Evolutionary conservation across 2,797 vertebrate genomes (phyloP), one percentile per base, ranked within the genome.

Genomic region (Cossypha niveicapilla): DNA sequence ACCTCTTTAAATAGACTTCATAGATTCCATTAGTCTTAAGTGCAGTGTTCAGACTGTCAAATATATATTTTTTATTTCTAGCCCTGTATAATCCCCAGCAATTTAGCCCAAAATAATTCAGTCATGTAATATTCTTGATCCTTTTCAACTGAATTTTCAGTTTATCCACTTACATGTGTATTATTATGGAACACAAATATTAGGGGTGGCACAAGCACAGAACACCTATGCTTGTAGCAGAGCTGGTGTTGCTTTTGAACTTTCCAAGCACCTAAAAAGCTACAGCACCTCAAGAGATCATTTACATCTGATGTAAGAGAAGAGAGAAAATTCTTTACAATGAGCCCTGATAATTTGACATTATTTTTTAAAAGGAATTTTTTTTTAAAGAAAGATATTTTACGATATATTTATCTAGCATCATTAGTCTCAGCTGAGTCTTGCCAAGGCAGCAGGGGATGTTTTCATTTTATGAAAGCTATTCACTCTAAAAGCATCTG

Each of bases 1-100:
- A 76, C 5, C 24, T 73, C 71, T 71, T 92, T 60, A 96, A 94
- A 94, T 93, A 95, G 60, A 70, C 56, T 66, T 73, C 35, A 63
- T 60, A 63, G 47, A 94, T 94, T 92, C 86, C 93, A 35, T 45
- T 65, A 62, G 42, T 65, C 82, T 90, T 77, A 77, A 88, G 14
- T 39, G 35, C 58, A 42, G 39, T 41, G 37, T 50, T 88, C 70
- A 78, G 60, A 48, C 22, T 70, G 37, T 39, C 67, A 81, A 86
- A 93, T 67, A 67, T 30, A 28, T 41, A 25, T 30, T 70, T 75
- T 81, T 4, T 79, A 92, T 94, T 94, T 94, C 60, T 67, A 92
- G 74, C 25, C 42, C 48, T 60, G 12, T 53, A 60, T 94, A 93
- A 95, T 90, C 79, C 86, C 8, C 51, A 75, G 39, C 13, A 76